Conservation (phyloP, 2,797 vertebrate genomes). For the Loris lydekkerianus region DNA sequence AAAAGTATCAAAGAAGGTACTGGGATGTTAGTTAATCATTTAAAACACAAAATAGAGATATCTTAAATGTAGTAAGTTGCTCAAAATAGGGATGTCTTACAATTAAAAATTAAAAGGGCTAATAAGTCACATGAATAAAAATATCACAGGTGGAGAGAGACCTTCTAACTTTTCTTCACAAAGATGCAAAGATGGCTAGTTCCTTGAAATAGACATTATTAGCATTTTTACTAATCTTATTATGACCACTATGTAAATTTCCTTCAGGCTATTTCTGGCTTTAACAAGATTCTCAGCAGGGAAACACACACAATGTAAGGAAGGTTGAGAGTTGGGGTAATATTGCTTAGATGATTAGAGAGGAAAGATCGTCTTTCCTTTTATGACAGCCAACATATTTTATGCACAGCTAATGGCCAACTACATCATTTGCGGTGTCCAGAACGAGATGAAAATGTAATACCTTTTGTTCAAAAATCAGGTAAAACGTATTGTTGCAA, state of each 20-base stretch:
- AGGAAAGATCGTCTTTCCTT: not conserved
- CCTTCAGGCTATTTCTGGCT: not conserved
- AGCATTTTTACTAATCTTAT: not conserved
- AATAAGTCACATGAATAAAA: not conserved
- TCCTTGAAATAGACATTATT: slow-evolving; percentile 18
- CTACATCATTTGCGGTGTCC: not conserved
- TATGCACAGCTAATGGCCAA: not conserved
- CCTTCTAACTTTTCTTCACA: not conserved
- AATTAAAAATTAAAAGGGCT: not conserved
- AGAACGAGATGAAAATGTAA: not conserved
- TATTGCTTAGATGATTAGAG: not conserved
- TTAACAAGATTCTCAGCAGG: not conserved
- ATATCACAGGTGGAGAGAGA: not conserved
- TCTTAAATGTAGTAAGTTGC: not conserved
- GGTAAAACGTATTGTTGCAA: not conserved
- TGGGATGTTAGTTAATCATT: not conserved
- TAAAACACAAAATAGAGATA: not conserved
- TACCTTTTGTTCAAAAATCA: not conserved
- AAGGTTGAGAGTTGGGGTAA: not conserved
- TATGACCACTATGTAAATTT: not conserved
- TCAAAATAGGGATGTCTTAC: not conserved
- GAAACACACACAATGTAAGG: not conserved
- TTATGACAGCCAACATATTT: not conserved
- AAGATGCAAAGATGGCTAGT: not conserved
- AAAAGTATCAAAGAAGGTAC: not conserved